Evolutionary conservation across 2,888 invertebrate genomes (phyloP), one percentile per base, ranked within the genome.

Genomic region (Empis stercorea): DNA sequence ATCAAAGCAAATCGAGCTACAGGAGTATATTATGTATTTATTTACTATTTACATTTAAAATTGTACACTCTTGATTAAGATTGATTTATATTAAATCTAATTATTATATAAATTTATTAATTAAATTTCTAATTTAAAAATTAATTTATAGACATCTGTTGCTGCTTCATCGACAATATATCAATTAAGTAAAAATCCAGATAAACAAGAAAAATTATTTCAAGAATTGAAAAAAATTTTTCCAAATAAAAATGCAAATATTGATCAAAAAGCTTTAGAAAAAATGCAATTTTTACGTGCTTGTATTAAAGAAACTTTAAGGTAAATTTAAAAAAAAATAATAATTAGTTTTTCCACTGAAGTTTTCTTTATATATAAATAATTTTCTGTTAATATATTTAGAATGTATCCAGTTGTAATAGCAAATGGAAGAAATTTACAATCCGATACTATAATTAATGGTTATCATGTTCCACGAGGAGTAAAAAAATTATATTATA

Each of bases 371-470:
- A n/a, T n/a, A n/a, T n/a, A n/a, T n/a, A n/a, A 52, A 32, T 16
- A 42, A 32, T 16, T 49, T 44, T 45, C 15, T n/a, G n/a, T n/a
- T n/a, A 36, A 57, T 59, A 56, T 59, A 54, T 46, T 65, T 69
- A 84, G 87, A 61, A 81, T 88, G 68, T 84, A 82, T 64, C 88
- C 87, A 10, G 85, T 87, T 14, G 84, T 85, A 52, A 77, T 85
- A 59, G 87, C 87, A 36, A 84, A 87, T 57, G 84, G 84, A 6
- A 73, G 88, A 55, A 82, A 81, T 60, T 74, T 85, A 45, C 82
- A 84, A 64, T 76, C 80, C 10, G 83, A 87, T 64, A 72, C 85
- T 3, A 73, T 84, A 11, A 78, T 88, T 58, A 79, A 79, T 49
- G 87, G 87, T 51, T 88, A 84, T 61, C 72, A 78, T 61, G 79